A percentile compares a stretch with the other conserved stretches of the same genome.
Evolutionary conservation across 2,888 invertebrate genomes (phyloP).

Genomic region (Cancer borealis): DNA sequence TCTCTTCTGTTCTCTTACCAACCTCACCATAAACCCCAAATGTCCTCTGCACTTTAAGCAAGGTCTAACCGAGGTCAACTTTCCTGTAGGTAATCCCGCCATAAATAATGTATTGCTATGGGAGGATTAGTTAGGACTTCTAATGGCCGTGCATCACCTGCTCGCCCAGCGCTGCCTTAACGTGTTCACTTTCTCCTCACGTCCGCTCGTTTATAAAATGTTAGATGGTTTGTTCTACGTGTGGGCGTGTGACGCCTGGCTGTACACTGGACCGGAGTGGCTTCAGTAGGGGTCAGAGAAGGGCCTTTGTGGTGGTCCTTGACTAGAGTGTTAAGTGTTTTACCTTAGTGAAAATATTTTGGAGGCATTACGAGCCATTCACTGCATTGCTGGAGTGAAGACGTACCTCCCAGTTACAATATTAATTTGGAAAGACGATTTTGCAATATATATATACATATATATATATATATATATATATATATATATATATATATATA

Average conservation of each 20-base stretch:
- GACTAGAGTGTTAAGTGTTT: not conserved
- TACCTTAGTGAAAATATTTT: not conserved
- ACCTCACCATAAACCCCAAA: not conserved
- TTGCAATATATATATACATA: not conserved
- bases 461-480: not conserved
- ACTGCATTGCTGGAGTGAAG: not conserved
- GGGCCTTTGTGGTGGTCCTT: not conserved
- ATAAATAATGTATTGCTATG: slow-evolving; percentile 55
- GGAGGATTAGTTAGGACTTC: slow-evolving; percentile 45
- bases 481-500: not conserved
- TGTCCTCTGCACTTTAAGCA: not conserved
- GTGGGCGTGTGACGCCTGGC: slow-evolving; percentile 34
- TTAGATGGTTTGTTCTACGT: slow-evolving; percentile 12
- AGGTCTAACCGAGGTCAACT: slow-evolving; percentile 11
- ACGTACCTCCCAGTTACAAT: not conserved
- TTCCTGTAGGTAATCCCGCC: slow-evolving; percentile 33
- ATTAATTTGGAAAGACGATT: not conserved
- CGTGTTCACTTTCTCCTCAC: slow-evolving; percentile 32
- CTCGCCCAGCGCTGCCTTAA: not conserved
- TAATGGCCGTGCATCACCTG: not conserved
- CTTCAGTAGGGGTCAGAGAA: not conserved
- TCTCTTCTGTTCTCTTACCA: not conserved
- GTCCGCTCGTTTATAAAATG: slow-evolving; percentile 38
- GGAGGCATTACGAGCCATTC: not conserved
- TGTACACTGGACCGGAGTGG: not conserved